Evolutionary conservation across 2,113 vertebrate species (phyloP).

Genomic region (Smithornis capensis): DNA sequence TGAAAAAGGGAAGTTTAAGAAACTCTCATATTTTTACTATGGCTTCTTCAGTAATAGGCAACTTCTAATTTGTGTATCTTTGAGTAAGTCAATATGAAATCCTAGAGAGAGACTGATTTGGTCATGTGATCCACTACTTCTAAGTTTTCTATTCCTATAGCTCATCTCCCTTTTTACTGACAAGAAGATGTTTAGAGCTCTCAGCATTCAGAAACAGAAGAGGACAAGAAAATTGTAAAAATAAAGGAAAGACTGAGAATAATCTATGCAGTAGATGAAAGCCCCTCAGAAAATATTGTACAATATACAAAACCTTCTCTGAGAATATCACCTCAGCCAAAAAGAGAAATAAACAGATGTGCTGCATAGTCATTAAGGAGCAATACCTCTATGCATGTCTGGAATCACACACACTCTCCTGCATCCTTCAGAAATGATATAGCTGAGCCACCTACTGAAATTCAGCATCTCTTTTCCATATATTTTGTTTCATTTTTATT

Average conservation of each 20-base stretch:
- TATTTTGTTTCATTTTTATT: constrained; percentile 8
- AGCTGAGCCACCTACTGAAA: neutral
- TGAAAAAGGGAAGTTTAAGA: neutral
- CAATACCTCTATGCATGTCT: neutral
- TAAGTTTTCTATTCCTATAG: neutral
- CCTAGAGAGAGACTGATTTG: neutral
- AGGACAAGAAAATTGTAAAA: neutral
- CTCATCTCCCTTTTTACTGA: neutral
- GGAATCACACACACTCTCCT: neutral
- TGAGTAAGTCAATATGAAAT: neutral
- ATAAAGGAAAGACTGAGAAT: neutral
- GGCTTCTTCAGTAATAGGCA: neutral
- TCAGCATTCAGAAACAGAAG: neutral
- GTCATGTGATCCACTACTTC: neutral
- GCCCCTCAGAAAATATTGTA: neutral
- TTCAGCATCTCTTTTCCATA: neutral
- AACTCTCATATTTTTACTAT: neutral
- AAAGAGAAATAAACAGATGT: neutral
- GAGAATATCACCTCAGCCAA: neutral
- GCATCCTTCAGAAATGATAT: neutral
- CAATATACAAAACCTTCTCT: neutral
- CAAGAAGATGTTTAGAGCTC: neutral
- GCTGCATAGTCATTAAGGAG: neutral
- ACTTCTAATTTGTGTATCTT: neutral
- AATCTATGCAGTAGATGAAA: neutral